phyloP scores from a whole-genome alignment of 2,888 invertebrate genomes.

The Dryobotodes eremita region DNA sequence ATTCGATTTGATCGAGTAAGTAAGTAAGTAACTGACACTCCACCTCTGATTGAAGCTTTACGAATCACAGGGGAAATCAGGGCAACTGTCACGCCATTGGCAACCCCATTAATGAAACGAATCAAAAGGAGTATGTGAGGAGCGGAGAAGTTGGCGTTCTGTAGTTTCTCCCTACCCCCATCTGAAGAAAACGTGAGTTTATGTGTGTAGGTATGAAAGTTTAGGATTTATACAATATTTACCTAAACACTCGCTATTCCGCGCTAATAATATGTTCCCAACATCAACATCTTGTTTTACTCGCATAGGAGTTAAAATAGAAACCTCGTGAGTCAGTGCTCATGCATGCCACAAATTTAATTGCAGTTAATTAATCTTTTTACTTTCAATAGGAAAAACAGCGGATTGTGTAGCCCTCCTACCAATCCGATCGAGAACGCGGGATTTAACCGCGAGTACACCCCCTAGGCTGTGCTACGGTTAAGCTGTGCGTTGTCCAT shows the following conservation, averaged over 20 bases:
- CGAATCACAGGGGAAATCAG: too few relatives aligned
- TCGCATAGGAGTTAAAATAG: background rate
- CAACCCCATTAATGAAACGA: too few relatives aligned
- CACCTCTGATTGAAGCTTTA: too few relatives aligned
- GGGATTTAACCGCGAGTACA: background rate
- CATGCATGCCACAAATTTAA: background rate
- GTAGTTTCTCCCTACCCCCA: background rate
- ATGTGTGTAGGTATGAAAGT: too few relatives aligned
- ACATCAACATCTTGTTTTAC: background rate
- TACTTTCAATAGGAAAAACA: background rate
- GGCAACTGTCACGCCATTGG: too few relatives aligned
- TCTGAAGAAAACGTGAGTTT: background rate
- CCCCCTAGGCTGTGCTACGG: background rate
- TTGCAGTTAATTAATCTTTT: background rate
- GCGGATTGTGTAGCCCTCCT: background rate
- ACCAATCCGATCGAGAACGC: too few relatives aligned
- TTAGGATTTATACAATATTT: background rate
- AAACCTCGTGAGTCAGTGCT: background rate
- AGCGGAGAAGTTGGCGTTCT: background rate
- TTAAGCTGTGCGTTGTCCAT: background rate
- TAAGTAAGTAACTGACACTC: too few relatives aligned
- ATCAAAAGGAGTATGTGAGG: too few relatives aligned
- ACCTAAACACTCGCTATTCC: background rate
- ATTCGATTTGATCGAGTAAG: too few relatives aligned
- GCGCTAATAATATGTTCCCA: background rate